phyloP scores from a whole-genome alignment of 2,797 vertebrate genomes.

The Pseudochirops cupreus region DNA sequence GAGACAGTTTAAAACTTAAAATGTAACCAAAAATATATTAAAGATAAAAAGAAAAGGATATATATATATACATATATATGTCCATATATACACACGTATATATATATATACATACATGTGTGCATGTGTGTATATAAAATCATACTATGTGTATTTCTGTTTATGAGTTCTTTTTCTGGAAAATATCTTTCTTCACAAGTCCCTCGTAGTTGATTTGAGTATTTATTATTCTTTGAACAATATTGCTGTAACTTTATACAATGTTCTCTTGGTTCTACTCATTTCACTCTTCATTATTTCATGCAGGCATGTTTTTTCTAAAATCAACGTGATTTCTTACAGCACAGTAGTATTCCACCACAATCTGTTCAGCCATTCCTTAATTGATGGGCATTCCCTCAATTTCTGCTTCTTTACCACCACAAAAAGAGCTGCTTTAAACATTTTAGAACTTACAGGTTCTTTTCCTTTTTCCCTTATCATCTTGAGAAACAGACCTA shows the following conservation, averaged over 20 bases:
- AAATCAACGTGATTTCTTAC: not conserved
- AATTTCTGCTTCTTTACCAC: not conserved
- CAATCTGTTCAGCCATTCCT: not conserved
- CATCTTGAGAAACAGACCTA: too few species aligned
- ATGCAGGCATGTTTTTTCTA: not conserved
- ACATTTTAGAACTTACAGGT: not conserved
- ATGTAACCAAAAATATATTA: too few species aligned
- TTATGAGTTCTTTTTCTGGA: not conserved
- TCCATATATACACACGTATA: too few species aligned
- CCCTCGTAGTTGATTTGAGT: not conserved
- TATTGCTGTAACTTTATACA: not conserved
- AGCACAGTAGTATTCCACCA: not conserved
- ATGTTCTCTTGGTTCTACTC: not conserved
- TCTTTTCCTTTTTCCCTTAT: not conserved
- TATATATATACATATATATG: too few species aligned
- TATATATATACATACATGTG: too few species aligned
- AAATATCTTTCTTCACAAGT: not conserved
- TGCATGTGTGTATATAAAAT: not conserved
- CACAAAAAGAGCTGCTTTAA: not conserved
- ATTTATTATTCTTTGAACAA: not conserved
- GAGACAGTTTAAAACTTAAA: too few species aligned
- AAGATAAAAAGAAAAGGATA: too few species aligned
- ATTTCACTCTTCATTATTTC: not conserved
- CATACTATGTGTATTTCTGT: not conserved
- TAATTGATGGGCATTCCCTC: not conserved